A percentile compares a stretch with the other conserved stretches of the same genome.
phyloP scores from a whole-genome alignment of 2,888 invertebrate species.

The Dromius quadrimaculatus region DNA sequence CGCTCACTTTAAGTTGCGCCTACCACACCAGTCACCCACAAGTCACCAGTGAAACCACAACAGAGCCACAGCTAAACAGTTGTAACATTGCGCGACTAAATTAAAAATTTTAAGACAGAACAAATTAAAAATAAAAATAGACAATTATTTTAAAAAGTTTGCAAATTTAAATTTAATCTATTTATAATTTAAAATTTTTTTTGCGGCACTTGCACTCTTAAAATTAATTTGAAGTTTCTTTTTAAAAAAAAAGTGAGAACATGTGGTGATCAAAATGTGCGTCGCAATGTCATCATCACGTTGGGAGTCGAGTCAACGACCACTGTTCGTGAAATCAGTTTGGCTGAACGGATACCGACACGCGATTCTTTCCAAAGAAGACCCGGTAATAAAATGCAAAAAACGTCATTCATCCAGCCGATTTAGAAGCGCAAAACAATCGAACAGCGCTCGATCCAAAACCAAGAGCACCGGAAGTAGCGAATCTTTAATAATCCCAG shows the following conservation, averaged over 20 bases:
- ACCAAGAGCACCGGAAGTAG: slow-evolving; percentile 11
- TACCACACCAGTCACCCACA: no score
- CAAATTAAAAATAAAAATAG: no score
- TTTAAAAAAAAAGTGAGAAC: background rate
- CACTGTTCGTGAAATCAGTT: slow-evolving; percentile 70
- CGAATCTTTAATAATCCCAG: slow-evolving; percentile 29
- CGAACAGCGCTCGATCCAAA: slow-evolving; percentile 39
- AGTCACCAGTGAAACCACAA: no score
- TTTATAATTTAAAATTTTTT: background rate
- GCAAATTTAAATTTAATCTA: background rate
- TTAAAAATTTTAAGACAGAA: no score
- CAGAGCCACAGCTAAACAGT: no score
- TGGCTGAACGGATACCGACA: slow-evolving; percentile 82
- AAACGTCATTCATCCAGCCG: slow-evolving; percentile 48
- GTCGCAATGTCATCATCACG: slow-evolving; percentile 65
- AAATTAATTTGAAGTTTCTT: background rate
- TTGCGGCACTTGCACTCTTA: background rate
- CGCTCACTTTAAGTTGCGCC: slow-evolving; percentile 44
- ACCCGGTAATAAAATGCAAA: slow-evolving; percentile 65
- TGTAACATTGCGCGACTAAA: no score
- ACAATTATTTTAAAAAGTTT: no score
- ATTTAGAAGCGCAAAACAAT: slow-evolving; percentile 28
- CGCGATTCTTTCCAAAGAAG: slow-evolving; percentile 76
- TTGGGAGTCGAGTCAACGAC: slow-evolving; percentile 72
- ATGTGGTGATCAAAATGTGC: slow-evolving; percentile 35